phyloP scores from a whole-genome alignment of 92 coral and sea anemone genomes.

The Epizoanthus stellaris region DNA sequence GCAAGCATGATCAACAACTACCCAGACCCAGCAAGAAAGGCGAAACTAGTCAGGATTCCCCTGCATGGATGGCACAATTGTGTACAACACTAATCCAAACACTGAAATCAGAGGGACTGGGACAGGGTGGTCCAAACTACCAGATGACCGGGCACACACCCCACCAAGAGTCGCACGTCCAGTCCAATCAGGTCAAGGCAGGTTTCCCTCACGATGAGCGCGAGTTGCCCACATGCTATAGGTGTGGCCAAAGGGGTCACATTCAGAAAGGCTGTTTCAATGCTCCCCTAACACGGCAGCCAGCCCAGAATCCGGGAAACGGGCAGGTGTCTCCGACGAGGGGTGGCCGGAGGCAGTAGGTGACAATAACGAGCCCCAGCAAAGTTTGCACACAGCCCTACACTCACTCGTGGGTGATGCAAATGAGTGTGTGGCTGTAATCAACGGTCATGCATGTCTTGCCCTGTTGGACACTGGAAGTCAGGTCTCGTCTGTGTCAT shows the following conservation, averaged over 20 bases:
- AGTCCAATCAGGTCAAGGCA: neutral
- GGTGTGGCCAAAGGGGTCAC: slow-evolving; percentile 67
- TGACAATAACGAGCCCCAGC: slow-evolving; percentile 9
- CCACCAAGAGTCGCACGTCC: neutral
- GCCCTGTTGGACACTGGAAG: slow-evolving; percentile 65
- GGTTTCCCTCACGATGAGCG: neutral
- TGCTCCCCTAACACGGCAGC: neutral
- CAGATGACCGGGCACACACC: neutral
- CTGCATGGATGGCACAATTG: slow-evolving; percentile 42
- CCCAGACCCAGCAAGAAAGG: too few species aligned
- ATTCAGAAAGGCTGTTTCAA: slow-evolving; percentile 52
- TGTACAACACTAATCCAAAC: slow-evolving; percentile 31
- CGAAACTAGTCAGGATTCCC: neutral
- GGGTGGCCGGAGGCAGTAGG: slow-evolving; percentile 58
- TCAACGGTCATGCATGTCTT: slow-evolving; percentile 48
- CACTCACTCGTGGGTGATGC: slow-evolving; percentile 49
- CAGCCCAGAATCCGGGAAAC: slow-evolving; percentile 51
- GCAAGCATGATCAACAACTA: too few species aligned
- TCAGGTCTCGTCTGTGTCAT: slow-evolving; percentile 49
- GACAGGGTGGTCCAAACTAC: neutral
- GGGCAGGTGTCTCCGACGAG: slow-evolving; percentile 40
- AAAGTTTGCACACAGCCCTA: neutral
- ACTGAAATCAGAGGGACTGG: neutral
- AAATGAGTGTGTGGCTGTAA: slow-evolving; percentile 47
- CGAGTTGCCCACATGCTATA: slow-evolving; percentile 43